Evolutionary conservation across 2,113 vertebrate genomes (phyloP), one percentile per base, ranked within the genome.

Genomic region (Platysteira castanea): DNA sequence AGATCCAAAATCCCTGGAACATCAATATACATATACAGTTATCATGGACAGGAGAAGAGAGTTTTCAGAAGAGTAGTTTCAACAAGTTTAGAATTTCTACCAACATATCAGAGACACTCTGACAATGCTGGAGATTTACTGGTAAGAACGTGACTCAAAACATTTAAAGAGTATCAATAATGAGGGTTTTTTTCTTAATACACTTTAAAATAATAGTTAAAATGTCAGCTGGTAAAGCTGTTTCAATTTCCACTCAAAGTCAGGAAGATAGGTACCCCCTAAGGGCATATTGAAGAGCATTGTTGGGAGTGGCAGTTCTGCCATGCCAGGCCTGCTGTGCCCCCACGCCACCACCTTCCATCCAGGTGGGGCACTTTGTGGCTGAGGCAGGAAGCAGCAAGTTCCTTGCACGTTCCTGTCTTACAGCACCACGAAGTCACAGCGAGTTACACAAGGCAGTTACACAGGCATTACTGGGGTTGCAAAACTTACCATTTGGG

Each of bases 401-500:
- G 52, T 44, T 87, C 70, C 69, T 42, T 10, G 0, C 3, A 1
- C 5, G 7, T 69, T 79, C 54, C 70, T 75, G 12, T 24, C 22
- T 60, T 31, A 67, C 60, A 39, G 6, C 73, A 53, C 3, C 64
- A 60, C 42, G 87, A 93, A 89, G 28, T 23, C 39, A 28, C 76
- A 54, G 78, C 22, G n/a, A 37, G 33, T 95, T 76, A 75, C 64
- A 63, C 46, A 61, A 82, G 18, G 5, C 30, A 54, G 53, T 54
- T 33, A 22, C 54, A 13, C 10, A 59, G 37, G 37, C 44, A 17
- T 24, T 69, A 37, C 50, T 2, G 2, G n/a, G 52, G 23, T 16
- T 54, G 63, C 50, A 87, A 19, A 95, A 97, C 98, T 98, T 98
- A 98, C 98, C 98, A 98, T 98, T 96, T 98, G 98, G 95, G 98